Evolutionary conservation across 2,888 invertebrate species (phyloP).

Genomic region (Tachina lurida): DNA sequence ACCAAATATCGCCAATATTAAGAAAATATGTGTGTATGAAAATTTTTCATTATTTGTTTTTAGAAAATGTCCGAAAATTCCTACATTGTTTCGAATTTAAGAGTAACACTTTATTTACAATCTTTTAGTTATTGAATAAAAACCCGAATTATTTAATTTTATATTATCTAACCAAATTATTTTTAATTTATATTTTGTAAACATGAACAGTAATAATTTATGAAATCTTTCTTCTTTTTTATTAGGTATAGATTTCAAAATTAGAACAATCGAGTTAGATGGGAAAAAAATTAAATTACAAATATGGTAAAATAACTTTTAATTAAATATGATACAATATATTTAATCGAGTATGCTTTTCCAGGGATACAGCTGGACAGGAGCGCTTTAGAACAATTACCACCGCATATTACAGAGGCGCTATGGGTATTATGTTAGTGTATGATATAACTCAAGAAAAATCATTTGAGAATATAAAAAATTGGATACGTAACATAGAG

Average conservation of each 20-base stretch:
- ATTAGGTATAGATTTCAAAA: constrained; percentile 99
- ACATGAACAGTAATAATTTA: too few relatives aligned
- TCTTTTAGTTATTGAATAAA: too few relatives aligned
- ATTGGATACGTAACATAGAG: constrained; percentile 99
- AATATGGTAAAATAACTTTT: constrained; percentile 92
- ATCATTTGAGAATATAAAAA: constrained; percentile 99
- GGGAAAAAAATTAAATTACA: constrained; percentile 99
- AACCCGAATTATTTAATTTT: neutral
- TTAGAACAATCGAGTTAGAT: constrained; percentile 98
- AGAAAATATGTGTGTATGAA: too few relatives aligned
- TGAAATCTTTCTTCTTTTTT: neutral
- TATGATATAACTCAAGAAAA: constrained; percentile 99
- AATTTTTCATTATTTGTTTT: too few relatives aligned
- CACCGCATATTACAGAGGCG: constrained; percentile 99
- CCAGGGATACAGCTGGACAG: constrained; percentile 99
- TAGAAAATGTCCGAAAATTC: too few relatives aligned
- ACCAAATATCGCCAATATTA: too few relatives aligned
- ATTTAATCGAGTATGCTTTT: constrained; percentile 38
- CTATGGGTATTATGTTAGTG: constrained; percentile 99
- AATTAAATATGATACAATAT: neutral
- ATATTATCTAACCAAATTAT: constrained; percentile 20
- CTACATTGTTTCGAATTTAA: too few relatives aligned
- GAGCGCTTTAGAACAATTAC: constrained; percentile 99
- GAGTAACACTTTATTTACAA: too few relatives aligned
- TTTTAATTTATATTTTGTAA: constrained; percentile 64